phyloP scores from a whole-genome alignment of 2,888 invertebrate genomes.

The Mesorhabditis sp. region DNA sequence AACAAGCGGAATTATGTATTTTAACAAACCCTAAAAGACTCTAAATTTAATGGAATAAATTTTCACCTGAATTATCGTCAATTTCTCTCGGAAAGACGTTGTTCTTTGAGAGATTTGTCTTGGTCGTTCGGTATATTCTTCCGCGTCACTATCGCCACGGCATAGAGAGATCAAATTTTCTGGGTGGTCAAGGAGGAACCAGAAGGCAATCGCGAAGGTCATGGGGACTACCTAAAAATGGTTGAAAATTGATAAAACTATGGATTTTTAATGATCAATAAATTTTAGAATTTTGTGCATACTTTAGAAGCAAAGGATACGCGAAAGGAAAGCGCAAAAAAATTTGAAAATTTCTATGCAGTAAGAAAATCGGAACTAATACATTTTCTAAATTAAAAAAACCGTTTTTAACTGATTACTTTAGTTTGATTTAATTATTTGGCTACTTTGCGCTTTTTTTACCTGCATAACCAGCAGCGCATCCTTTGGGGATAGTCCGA shows the following conservation, averaged over 20 bases:
- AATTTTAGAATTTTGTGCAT: no score
- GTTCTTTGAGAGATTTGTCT: background rate
- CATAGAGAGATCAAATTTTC: background rate
- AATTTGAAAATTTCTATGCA: no score
- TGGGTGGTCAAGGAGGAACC: constrained; percentile 2
- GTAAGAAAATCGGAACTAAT: no score
- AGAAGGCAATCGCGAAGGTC: background rate
- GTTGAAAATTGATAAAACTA: no score
- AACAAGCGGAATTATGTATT: background rate
- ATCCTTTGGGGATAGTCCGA: background rate
- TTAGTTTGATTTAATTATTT: no score
- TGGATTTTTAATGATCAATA: no score
- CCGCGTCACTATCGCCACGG: background rate
- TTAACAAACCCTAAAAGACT: background rate
- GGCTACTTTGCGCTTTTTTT: background rate
- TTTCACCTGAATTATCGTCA: background rate
- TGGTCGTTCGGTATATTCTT: background rate
- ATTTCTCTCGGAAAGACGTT: background rate
- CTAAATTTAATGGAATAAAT: background rate
- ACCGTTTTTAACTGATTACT: no score
- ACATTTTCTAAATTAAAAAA: no score
- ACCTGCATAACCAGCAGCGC: background rate
- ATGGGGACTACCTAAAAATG: background rate
- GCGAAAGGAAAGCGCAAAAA: no score
- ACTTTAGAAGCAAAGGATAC: no score